Evolutionary conservation across 1,140 invertebrate genomes (phyloP).

Genomic region (Pseudomyrmex dendroicus): DNA sequence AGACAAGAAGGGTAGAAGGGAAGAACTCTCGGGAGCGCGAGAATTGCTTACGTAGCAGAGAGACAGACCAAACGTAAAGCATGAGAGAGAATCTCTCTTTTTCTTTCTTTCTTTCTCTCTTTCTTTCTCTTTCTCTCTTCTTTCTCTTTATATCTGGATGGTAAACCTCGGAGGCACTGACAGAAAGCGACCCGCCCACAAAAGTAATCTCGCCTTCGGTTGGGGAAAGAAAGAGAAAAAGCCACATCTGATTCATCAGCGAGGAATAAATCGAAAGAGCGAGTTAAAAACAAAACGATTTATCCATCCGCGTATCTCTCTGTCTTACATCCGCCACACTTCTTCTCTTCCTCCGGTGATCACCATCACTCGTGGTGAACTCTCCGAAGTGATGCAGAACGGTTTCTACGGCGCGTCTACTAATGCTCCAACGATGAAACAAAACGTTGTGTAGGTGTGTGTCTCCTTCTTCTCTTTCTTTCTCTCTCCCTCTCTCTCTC

Average conservation of each 20-base stretch:
- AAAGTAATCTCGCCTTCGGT: slow-evolving; percentile 84
- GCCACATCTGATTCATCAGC: slow-evolving; percentile 84
- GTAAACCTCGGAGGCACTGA: slow-evolving; percentile 81
- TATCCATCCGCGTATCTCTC: slow-evolving; percentile 59
- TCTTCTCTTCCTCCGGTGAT: slow-evolving; percentile 55
- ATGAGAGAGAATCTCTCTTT: slow-evolving; percentile 47
- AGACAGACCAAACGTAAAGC: slow-evolving; percentile 48
- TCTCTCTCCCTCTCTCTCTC: slow-evolving; percentile 39
- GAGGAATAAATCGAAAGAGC: slow-evolving; percentile 80
- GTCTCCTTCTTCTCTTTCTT: slow-evolving; percentile 27
- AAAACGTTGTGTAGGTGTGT: slow-evolving; percentile 61
- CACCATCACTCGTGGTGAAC: slow-evolving; percentile 41
- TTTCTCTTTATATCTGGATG: slow-evolving; percentile 77
- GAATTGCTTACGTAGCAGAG: slow-evolving; percentile 52
- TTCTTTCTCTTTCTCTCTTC: not conserved
- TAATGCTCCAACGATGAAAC: slow-evolving; percentile 62
- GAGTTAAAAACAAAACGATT: slow-evolving; percentile 77
- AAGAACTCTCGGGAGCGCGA: slow-evolving; percentile 62
- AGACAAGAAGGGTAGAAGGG: slow-evolving; percentile 39
- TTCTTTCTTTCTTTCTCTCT: not conserved
- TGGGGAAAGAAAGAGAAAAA: slow-evolving; percentile 62
- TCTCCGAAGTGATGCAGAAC: slow-evolving; percentile 57
- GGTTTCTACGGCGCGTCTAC: slow-evolving; percentile 58
- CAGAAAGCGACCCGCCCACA: slow-evolving; percentile 85
- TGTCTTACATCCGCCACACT: slow-evolving; percentile 33